Base-by-base conservation (phyloP, 2,113 vertebrate genomes). In the Leptobrachium ailaonicum region DNA sequence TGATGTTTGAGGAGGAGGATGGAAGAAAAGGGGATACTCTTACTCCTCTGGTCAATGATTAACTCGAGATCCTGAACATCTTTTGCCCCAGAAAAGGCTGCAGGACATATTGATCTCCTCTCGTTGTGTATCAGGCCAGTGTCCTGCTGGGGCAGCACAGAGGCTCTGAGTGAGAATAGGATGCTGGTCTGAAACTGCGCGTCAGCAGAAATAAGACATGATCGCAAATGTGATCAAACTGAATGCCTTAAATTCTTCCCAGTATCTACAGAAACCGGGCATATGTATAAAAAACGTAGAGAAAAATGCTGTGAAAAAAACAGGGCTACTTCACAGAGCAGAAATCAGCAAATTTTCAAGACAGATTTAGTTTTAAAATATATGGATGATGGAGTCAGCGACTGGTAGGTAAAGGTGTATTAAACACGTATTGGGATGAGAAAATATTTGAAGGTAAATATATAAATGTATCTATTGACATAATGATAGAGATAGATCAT, bases 1-100 rank as follows among this genome's bases (percentile, higher is more conserved):
- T 81, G 79, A 81, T 81, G 60, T 68, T 44, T 69, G 79, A 81
- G 72, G 79, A 81, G 79, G 79, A 54, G 79, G 71, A 41, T 62
- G 79, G 3, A 81, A 47, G 73, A 74, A 73, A 47, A 74, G 40
- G 66, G 54, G 53, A 81, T 56, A 60, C 64, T 81, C 71, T 74
- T 50, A 47, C 72, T 45, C 14, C 54, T 62, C 71, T 74, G 78
- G 71, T 80, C 41, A 81, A 81, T 62, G 72, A 74, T 74, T 81
- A 75, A 81, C 79, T 75, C 43, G 67, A 71, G 41, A 47, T 45
- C 9, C 47, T 43, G 47, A 56, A 60, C 53, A 43, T 74, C 78
- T 80, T n/a, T 64, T 2, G 53, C 63, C 63, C 62, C 66, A 69
- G 13, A 58, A 32, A 45, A 50, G 68, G 44, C 14, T 47, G 68